phyloP scores from a whole-genome alignment of 2,113 vertebrate genomes.

The Cricetomys ansorgei region DNA sequence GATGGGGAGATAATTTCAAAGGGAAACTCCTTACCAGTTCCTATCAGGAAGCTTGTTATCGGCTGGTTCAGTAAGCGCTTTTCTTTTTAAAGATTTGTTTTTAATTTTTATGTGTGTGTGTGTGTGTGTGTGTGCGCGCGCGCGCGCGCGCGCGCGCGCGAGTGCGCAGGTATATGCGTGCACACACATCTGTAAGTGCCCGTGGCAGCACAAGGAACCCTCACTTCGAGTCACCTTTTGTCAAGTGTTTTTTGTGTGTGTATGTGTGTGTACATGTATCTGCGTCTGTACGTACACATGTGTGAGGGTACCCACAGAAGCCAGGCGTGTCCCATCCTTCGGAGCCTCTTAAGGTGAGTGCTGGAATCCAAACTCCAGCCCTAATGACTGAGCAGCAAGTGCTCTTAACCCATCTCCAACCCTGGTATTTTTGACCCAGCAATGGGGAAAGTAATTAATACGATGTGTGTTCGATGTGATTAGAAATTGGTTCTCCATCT shows the following conservation, averaged over 20 bases:
- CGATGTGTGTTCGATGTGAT: background rate
- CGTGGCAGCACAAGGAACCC: background rate
- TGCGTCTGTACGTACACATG: background rate
- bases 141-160: too few species aligned
- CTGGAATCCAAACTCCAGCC: background rate
- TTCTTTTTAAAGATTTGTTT: background rate
- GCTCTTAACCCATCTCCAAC: background rate
- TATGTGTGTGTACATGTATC: background rate
- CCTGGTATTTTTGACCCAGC: background rate
- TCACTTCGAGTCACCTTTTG: background rate
- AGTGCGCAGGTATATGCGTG: too few species aligned
- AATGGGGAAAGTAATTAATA: background rate
- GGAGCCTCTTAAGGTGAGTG: background rate
- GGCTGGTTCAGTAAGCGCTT: background rate
- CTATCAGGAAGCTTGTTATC: background rate
- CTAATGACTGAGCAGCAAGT: background rate
- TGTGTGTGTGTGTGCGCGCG: background rate
- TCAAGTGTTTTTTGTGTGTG: background rate
- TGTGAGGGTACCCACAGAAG: background rate
- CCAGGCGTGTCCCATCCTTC: background rate
- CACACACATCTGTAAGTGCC: background rate
- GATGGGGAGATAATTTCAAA: background rate
- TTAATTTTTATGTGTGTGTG: background rate
- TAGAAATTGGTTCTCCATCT: background rate
- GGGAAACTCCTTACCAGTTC: background rate